Evolutionary conservation across 2,888 invertebrate genomes (phyloP).

Genomic region (Xestobium rufovillosum): DNA sequence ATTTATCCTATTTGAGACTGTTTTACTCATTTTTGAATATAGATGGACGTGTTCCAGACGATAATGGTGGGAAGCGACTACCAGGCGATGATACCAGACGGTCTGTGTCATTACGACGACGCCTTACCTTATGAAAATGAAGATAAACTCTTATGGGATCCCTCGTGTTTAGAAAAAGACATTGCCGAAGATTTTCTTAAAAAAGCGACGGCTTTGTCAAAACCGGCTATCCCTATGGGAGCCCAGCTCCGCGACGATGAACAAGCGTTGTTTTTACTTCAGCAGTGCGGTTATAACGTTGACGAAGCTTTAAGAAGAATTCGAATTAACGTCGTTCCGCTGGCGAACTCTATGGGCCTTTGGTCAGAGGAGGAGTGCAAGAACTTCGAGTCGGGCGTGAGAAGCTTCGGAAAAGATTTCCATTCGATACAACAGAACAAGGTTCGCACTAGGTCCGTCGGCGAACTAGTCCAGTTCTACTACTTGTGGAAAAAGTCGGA

Average conservation of each 20-base stretch:
- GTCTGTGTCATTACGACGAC: slow-evolving; percentile 86
- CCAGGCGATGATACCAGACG: slow-evolving; percentile 90
- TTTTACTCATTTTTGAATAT: slow-evolving; percentile 9
- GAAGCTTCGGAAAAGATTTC: slow-evolving; percentile 94
- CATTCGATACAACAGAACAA: slow-evolving; percentile 88
- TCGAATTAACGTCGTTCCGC: slow-evolving; percentile 56
- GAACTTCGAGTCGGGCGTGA: slow-evolving; percentile 92
- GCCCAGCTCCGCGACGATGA: slow-evolving; percentile 79
- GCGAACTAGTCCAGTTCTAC: slow-evolving; percentile 94
- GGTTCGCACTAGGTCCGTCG: slow-evolving; percentile 89
- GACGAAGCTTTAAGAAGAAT: slow-evolving; percentile 84
- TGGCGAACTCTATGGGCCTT: slow-evolving; percentile 69
- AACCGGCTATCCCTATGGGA: slow-evolving; percentile 58
- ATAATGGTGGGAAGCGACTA: slow-evolving; percentile 94
- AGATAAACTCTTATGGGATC: slow-evolving; percentile 91
- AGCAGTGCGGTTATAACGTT: slow-evolving; percentile 92
- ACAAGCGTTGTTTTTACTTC: slow-evolving; percentile 80
- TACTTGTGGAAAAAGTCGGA: slow-evolving; percentile 99
- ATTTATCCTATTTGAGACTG: slow-evolving; percentile 35
- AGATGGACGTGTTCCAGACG: slow-evolving; percentile 53
- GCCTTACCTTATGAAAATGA: slow-evolving; percentile 93
- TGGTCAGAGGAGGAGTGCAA: slow-evolving; percentile 98
- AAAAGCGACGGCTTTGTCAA: slow-evolving; percentile 45
- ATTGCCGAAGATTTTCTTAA: slow-evolving; percentile 75
- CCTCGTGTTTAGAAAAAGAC: slow-evolving; percentile 62